Base-by-base conservation (phyloP, 1,140 invertebrate genomes). In the Drosophila auraria region DNA sequence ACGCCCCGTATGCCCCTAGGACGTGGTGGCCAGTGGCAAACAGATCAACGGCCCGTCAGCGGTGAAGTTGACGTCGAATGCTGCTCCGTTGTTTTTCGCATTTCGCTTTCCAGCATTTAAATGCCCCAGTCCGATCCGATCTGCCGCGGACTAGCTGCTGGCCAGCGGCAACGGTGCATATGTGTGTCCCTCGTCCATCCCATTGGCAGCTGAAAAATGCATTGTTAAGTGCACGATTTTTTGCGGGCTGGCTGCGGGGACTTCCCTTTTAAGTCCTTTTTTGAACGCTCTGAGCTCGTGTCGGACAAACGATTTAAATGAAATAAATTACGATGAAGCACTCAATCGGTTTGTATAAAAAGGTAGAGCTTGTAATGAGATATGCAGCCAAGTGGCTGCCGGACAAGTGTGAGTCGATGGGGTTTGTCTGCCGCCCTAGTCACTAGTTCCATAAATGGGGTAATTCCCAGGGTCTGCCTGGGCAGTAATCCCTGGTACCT, bases 301-400 rank as follows among this genome's bases (percentile, higher is more conserved):
- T 90, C 86, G 82, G 71, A 90, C 79, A 90, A 90, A 79, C 86
- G 86, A 86, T 90, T 90, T 90, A 90, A 90, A 90, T 90, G 86
- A 90, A 90, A 90, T 90, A 82, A 90, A 90, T 86, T 86, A 80
- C 76, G 82, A 90, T 82, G 78, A 82, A 90, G 84, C 86, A 80
- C 86, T 90, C 86, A 90, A 90, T 90, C 80, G 86, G 68, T 78
- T 82, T 90, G 84, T 82, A 84, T 82, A 80, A 89, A 90, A 82
- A 84, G 74, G 86, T 84, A 84, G 56, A 75, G 61, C 68, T 59
- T 89, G 86, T 86, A 90, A 90, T 90, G 82, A 90, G 86, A 90
- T 90, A 83, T 72, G 82, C 17, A 47, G 23, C 27, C 40, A 15
- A 42, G 40, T 36, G 64, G 47, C 61, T 33, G 50, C 12, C 15